phyloP scores from a whole-genome alignment of 35 echinoderm and acorn worm species.

The Apostichopus parvimensis region DNA sequence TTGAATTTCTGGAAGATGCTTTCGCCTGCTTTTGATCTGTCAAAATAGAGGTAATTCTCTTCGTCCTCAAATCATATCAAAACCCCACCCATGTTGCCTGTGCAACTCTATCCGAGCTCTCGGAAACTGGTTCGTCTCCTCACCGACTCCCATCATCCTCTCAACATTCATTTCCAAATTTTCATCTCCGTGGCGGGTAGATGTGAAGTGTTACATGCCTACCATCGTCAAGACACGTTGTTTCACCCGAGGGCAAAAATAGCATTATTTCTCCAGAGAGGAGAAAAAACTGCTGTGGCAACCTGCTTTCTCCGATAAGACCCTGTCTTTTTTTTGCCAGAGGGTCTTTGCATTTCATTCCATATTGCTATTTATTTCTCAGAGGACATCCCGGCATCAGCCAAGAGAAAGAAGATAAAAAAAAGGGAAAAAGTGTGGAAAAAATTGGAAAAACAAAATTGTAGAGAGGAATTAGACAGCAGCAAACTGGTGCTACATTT shows the following conservation, averaged over 20 bases:
- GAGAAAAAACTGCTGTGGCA: background rate
- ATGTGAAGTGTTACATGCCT: constrained; percentile 14
- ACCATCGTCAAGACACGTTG: constrained; percentile 9
- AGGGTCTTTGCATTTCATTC: constrained; percentile 37
- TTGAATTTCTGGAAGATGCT: background rate
- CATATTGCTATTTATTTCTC: constrained; percentile 47
- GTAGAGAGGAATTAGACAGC: background rate
- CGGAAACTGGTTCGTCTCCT: background rate
- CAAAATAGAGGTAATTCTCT: constrained; percentile 17
- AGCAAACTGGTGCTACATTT: background rate
- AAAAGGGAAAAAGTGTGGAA: background rate
- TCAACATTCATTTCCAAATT: background rate
- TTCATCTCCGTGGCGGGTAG: background rate
- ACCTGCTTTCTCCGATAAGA: constrained; percentile 10
- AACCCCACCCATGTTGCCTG: constrained; percentile 27
- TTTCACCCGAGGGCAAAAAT: constrained; percentile 36
- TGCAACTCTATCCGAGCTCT: background rate
- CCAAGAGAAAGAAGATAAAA: background rate
- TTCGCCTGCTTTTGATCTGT: constrained; percentile 35
- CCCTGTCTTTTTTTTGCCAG: background rate
- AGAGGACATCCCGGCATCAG: constrained; percentile 16
- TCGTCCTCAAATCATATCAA: background rate
- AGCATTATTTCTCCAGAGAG: constrained; percentile 46
- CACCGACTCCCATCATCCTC: background rate
- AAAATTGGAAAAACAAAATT: background rate